A percentile compares a stretch with the other conserved stretches of the same genome.
Evolutionary conservation across 1,140 invertebrate species (phyloP).

Genomic region (Drosophila santomea): DNA sequence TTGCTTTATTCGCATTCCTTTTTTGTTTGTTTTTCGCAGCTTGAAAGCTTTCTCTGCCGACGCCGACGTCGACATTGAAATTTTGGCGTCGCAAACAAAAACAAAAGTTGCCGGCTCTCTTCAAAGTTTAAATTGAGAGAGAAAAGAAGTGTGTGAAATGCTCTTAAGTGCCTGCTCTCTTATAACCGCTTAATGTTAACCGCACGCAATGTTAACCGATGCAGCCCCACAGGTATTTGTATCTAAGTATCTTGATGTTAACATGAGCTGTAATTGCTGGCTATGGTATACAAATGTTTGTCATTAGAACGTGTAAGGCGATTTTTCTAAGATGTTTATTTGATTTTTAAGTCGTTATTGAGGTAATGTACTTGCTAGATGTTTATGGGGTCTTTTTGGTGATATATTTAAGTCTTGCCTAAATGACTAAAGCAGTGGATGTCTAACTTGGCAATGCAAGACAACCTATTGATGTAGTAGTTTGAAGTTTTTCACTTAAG

Average conservation of each 20-base stretch:
- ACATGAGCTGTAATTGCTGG: background rate
- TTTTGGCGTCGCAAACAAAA: slow-evolving; percentile 63
- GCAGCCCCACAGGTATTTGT: background rate
- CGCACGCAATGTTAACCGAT: background rate
- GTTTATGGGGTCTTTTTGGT: too few relatives aligned
- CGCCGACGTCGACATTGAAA: slow-evolving; percentile 65
- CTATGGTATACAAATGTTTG: too few relatives aligned
- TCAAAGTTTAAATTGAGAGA: too few relatives aligned
- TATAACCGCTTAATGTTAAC: background rate
- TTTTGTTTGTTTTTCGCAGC: background rate
- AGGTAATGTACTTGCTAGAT: too few relatives aligned
- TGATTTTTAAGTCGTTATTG: fast-evolving
- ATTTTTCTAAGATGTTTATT: too few relatives aligned
- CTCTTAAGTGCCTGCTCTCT: background rate
- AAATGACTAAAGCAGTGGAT: too few relatives aligned
- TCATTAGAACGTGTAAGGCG: too few relatives aligned
- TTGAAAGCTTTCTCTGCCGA: slow-evolving; percentile 40
- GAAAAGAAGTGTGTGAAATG: too few relatives aligned
- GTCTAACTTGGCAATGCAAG: too few relatives aligned
- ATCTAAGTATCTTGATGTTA: background rate
- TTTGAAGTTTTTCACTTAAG: background rate
- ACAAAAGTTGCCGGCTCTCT: slow-evolving; percentile 63
- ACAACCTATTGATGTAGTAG: too few relatives aligned
- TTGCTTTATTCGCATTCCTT: background rate
- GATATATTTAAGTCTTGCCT: too few relatives aligned